These are phyloP conservation scores for Amitus sp. DNA, from an alignment of 2,888 invertebrate genomes.

Conservation along the genomic window DNA sequence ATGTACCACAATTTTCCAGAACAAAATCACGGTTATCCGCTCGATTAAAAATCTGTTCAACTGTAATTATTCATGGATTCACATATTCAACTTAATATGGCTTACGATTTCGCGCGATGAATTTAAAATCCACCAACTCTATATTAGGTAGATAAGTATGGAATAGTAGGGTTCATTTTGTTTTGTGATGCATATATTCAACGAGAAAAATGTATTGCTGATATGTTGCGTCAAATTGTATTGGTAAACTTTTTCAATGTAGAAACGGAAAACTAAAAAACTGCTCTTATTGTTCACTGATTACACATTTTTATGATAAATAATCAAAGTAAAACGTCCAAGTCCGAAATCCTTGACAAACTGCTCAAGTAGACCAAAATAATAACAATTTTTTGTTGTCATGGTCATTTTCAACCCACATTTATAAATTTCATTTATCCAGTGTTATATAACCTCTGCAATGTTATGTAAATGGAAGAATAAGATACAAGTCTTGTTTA, in stretches of 20 bases:
- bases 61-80: no score
- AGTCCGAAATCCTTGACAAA: not conserved
- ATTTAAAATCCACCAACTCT: no score
- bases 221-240: no score
- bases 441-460: conserved; percentile 27
- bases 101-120: no score
- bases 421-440: conserved; percentile 18
- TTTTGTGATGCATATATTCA: no score
- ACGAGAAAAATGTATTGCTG: no score
- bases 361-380: not conserved
- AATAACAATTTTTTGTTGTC: conserved; percentile 1
- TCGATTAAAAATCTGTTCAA: no score
- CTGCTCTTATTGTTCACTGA: not conserved
- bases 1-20: no score
- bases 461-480: conserved; percentile 37
- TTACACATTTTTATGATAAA: not conserved
- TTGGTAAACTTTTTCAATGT: not conserved
- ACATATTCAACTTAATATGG: no score
- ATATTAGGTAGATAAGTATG: no score
- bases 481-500: conserved; percentile 30
- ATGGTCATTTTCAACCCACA: not conserved
- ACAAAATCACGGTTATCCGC: no score
- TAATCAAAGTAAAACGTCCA: not conserved
- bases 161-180: no score
- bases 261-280: not conserved